Conservation (phyloP, 2,113 vertebrate genomes). For the Synchiropus splendidus region DNA sequence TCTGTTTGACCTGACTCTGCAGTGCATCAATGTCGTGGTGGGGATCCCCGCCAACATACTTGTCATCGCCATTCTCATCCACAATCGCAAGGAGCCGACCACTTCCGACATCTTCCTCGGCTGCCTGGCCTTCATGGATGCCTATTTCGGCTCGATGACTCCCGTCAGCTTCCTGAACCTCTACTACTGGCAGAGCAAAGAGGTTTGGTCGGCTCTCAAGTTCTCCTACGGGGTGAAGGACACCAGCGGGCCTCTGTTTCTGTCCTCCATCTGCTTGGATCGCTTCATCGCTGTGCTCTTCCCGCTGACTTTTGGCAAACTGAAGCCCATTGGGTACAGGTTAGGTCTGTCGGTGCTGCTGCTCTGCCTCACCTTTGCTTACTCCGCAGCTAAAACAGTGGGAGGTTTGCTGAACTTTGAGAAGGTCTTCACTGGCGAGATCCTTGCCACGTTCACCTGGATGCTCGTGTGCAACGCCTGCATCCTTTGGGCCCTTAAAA, state of each 20-base stretch:
- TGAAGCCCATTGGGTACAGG: slow-evolving; percentile 60
- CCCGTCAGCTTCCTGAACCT: slow-evolving; percentile 54
- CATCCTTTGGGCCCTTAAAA: slow-evolving; percentile 62
- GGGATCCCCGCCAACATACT: slow-evolving; percentile 66
- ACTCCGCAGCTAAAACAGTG: slow-evolving; percentile 54
- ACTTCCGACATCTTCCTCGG: slow-evolving; percentile 68
- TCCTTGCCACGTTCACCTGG: slow-evolving; percentile 58
- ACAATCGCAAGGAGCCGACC: slow-evolving; percentile 52
- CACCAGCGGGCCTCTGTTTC: slow-evolving; percentile 62
- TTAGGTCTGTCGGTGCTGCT: slow-evolving; percentile 43
- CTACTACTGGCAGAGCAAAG: slow-evolving; percentile 54
- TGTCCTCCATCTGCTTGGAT: slow-evolving; percentile 68
- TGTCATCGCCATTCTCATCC: slow-evolving; percentile 55
- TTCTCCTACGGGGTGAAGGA: slow-evolving; percentile 68
- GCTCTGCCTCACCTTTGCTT: slow-evolving; percentile 57
- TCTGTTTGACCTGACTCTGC: slow-evolving; percentile 59
- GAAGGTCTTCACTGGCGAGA: slow-evolving; percentile 61
- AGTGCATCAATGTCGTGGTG: slow-evolving; percentile 58
- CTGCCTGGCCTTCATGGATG: slow-evolving; percentile 64
- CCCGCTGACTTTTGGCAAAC: slow-evolving; percentile 53
- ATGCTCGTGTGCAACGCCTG: slow-evolving; percentile 61
- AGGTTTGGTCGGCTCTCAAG: slow-evolving; percentile 34
- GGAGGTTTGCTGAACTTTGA: slow-evolving; percentile 61
- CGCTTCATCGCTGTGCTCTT: slow-evolving; percentile 69
- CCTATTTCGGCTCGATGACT: slow-evolving; percentile 60